phyloP scores from a whole-genome alignment of 2,113 vertebrate genomes.

The Protobothrops mucrosquamatus region DNA sequence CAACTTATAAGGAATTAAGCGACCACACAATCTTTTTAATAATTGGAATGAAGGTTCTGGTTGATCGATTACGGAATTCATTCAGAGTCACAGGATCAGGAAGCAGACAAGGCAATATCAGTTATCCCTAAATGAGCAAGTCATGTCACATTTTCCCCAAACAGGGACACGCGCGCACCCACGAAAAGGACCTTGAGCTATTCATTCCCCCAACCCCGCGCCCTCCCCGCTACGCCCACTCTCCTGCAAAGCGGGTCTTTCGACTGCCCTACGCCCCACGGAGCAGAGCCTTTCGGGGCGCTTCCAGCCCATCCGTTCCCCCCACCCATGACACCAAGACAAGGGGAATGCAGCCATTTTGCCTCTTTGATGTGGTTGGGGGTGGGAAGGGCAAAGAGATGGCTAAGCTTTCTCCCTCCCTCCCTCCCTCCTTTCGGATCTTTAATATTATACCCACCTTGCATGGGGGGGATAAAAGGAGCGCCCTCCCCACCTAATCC shows the following conservation, averaged over 20 bases:
- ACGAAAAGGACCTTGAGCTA: neutral
- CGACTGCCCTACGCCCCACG: neutral
- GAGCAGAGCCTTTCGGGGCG: neutral
- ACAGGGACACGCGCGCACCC: neutral
- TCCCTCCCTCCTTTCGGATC: neutral
- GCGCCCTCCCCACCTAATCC: neutral
- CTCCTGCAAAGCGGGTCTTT: neutral
- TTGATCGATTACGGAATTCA: neutral
- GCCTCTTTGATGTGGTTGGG: slow-evolving; percentile 36
- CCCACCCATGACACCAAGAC: slow-evolving; percentile 15
- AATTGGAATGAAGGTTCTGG: neutral
- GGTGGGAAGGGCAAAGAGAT: slow-evolving; percentile 28
- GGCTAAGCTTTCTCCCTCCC: neutral
- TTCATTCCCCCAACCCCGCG: neutral
- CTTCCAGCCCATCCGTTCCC: neutral
- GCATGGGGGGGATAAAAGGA: neutral
- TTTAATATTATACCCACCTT: neutral
- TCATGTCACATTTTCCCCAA: neutral
- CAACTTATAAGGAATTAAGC: neutral
- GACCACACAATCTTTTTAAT: neutral
- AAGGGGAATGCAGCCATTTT: slow-evolving; percentile 39
- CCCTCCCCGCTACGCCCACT: no score
- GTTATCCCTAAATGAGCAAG: neutral
- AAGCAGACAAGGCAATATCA: neutral
- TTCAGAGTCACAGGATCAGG: neutral